A percentile compares a stretch with the other conserved stretches of the same genome.
These are phyloP conservation scores for Dynastes tityus DNA, from an alignment of 2,888 invertebrate species.

Conservation along the genomic window DNA sequence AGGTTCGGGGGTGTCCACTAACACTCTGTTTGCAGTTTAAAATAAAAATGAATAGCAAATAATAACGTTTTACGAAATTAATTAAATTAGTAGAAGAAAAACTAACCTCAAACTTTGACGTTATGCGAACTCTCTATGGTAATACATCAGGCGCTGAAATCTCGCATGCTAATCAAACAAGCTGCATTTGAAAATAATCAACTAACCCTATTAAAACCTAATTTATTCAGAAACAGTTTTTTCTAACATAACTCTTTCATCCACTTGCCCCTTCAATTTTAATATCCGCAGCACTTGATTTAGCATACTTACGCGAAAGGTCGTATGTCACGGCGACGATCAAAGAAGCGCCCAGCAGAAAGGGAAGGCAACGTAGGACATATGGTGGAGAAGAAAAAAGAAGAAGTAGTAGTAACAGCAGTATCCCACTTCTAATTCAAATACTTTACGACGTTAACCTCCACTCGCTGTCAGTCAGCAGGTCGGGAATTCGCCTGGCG, in stretches of 20 bases:
- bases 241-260: too few species aligned
- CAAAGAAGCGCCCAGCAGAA: conserved; percentile 17
- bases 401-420: conserved; percentile 37
- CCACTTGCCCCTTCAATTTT: neutral
- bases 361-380: conserved; percentile 17
- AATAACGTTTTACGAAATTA: too few species aligned
- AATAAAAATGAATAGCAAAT: too few species aligned
- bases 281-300: conserved; percentile 24
- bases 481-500: conserved; percentile 13
- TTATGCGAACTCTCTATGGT: too few species aligned
- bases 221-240: too few species aligned
- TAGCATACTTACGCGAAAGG: conserved; percentile 14
- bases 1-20: too few species aligned
- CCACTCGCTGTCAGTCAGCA: conserved; percentile 21
- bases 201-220: too few species aligned
- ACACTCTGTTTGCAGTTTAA: too few species aligned
- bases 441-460: conserved; percentile 28
- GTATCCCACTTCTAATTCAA: conserved; percentile 41
- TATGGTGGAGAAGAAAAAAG: conserved; percentile 24
- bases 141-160: neutral
- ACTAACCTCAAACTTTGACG: too few species aligned
- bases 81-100: too few species aligned
- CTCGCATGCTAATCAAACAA: neutral
- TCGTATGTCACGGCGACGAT: conserved; percentile 18
- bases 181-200: too few species aligned